Conservation (phyloP, 1,140 invertebrate genomes). For the Drosophila burlai region DNA sequence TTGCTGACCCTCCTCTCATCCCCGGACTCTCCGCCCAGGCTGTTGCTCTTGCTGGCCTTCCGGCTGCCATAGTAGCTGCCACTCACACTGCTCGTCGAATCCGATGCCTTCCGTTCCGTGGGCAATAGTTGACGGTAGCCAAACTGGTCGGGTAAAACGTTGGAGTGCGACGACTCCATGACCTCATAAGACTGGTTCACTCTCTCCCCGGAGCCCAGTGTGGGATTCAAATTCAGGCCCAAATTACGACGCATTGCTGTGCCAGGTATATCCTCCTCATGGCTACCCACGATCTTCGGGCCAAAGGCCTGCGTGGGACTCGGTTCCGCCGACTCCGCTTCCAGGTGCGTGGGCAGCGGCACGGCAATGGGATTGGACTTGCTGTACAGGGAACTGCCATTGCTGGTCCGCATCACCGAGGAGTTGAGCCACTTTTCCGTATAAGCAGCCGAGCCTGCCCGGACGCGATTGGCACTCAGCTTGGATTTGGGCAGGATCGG, state of each 20-base stretch:
- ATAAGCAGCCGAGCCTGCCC: conserved; percentile 41
- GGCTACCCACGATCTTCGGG: conserved; percentile 60
- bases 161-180: conserved; percentile 72
- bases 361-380: conserved; percentile 61
- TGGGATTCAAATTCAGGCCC: conserved; percentile 63
- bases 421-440: conserved; percentile 81
- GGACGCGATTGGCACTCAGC: conserved; percentile 2
- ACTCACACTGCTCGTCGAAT: conserved; percentile 58
- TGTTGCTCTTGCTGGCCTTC: conserved; percentile 78
- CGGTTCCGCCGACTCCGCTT: conserved; percentile 76
- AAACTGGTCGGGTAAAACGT: conserved; percentile 72
- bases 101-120: conserved; percentile 58
- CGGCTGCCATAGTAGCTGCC: conserved; percentile 76
- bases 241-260: conserved; percentile 72
- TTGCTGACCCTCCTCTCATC: conserved; percentile 75
- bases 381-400: conserved; percentile 42
- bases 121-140: conserved; percentile 70
- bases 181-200: conserved; percentile 53
- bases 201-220: conserved; percentile 27
- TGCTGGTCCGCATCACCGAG: conserved; percentile 56
- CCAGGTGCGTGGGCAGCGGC: conserved; percentile 76
- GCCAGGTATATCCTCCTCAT: conserved; percentile 77
- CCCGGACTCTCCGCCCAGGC: conserved; percentile 57
- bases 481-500: conserved; percentile 38
- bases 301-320: conserved; percentile 81